Evolutionary conservation across 92 coral and sea anemone genomes (phyloP), one percentile per base, ranked within the genome.

Genomic region (Actinostola sp.): DNA sequence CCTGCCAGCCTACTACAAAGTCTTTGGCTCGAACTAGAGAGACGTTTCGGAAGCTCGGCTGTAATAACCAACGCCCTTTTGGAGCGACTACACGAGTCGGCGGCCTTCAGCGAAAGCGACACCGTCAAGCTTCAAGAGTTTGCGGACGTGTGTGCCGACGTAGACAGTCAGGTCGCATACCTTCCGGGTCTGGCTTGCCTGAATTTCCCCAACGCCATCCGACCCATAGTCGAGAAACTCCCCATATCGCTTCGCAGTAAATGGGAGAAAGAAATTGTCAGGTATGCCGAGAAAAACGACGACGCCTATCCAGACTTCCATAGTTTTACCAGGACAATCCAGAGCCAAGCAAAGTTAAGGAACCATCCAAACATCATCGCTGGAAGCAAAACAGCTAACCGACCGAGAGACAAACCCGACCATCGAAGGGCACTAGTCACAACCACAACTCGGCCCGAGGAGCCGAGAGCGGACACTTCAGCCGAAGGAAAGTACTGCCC

Each of bases 11-110:
- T 54, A 17, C 31, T 70, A 8, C 7, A 53, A 14, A 4, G 23
- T 16, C 50, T 55, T 1, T 53, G 58, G 73, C 2, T 10, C 34
- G 65, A 55, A 15, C 15, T 54, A 19, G 76, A 54, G 36, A 71
- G 63, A 56, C 15, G 76, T 21, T 71, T 71, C 12, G 76, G 63
- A 26, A 70, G 76, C 52, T 34, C 64, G 6, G 26, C 73, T 4
- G 23, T 34, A 28, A 67, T 67, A 11, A 67, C 60, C 0, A 67
- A 67, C 19, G 57, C 55, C 29, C 54, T 66, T n/a, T 31, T 66
- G 34, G 71, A 66, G 12, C 46, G 61, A 12, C 54, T 67, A 41
- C 51, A 33, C 27, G 60, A n/a, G 43, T n/a, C 34, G 16, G 77
- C 77, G 29, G 1, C 15, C 13, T 71, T 66, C 1, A 39, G 26